Conservation (phyloP, 2,113 vertebrate species). For the Pelecanoides urinatrix region DNA sequence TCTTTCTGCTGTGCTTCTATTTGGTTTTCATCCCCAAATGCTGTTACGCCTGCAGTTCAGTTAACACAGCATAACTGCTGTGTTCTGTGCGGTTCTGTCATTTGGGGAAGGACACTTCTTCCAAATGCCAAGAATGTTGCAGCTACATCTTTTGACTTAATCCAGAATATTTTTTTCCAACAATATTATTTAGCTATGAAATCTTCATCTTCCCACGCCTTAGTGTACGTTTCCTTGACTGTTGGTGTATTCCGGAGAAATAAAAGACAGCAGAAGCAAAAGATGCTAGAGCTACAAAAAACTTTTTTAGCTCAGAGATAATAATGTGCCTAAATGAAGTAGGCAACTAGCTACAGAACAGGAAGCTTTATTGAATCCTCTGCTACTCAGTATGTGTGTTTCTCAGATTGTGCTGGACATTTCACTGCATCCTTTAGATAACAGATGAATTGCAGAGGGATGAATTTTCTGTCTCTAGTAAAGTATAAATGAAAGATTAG, state of each 20-base stretch:
- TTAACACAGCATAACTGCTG: not conserved
- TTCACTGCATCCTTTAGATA: not conserved
- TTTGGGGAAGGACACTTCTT: not conserved
- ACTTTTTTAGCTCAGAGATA: not conserved
- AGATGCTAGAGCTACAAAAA: not conserved
- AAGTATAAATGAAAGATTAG: not conserved
- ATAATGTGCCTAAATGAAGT: not conserved
- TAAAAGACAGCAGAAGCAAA: not conserved
- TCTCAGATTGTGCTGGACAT: not conserved
- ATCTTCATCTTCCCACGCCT: not conserved
- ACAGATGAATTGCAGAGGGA: not conserved
- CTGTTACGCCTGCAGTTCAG: not conserved
- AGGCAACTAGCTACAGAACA: not conserved
- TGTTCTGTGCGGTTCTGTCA: not conserved
- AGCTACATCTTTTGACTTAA: not conserved
- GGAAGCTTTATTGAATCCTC: not conserved
- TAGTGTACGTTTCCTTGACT: rapidly evolving
- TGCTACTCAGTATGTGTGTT: not conserved
- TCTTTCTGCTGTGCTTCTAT: not conserved
- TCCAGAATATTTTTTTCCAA: not conserved
- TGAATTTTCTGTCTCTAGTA: not conserved
- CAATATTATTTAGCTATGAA: not conserved
- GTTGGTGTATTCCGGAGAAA: not conserved
- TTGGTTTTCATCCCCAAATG: not conserved
- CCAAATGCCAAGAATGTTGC: not conserved